These are phyloP conservation scores for Elysia chlorotica DNA, from an alignment of 1,140 invertebrate genomes.

Conservation along the genomic window DNA sequence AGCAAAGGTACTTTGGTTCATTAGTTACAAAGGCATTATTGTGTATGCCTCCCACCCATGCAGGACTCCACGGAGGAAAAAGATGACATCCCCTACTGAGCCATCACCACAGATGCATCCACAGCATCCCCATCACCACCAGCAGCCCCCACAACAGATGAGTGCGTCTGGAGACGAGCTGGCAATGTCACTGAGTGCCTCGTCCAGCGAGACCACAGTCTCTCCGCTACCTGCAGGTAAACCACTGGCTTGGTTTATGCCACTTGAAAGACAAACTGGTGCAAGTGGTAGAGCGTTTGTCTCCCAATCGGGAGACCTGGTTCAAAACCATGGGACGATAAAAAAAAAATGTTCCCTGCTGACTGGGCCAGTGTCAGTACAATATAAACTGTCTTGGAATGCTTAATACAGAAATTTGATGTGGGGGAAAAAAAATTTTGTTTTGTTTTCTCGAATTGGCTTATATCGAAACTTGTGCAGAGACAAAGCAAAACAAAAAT, in stretches of 20 bases:
- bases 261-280: background rate
- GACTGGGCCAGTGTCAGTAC: background rate
- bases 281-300: background rate
- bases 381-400: background rate
- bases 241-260: background rate
- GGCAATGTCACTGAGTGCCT: background rate
- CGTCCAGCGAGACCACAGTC: background rate
- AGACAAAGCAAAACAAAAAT: too few relatives aligned
- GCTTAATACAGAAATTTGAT: too few relatives aligned
- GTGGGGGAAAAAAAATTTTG: too few relatives aligned
- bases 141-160: background rate
- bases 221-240: slow-evolving; percentile 9
- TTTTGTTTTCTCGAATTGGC: too few relatives aligned
- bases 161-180: background rate
- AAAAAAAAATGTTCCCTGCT: background rate
- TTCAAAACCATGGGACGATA: background rate
- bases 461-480: too few relatives aligned
- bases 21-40: background rate
- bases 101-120: slow-evolving; percentile 2
- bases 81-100: slow-evolving; percentile 30
- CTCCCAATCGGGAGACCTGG: background rate
- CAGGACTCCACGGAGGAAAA: slow-evolving; percentile 22
- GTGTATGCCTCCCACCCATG: background rate
- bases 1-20: background rate
- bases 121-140: background rate